Conservation (phyloP, 37 sponge, comb jelly and placozoan genomes). For the Spongia lamella region DNA sequence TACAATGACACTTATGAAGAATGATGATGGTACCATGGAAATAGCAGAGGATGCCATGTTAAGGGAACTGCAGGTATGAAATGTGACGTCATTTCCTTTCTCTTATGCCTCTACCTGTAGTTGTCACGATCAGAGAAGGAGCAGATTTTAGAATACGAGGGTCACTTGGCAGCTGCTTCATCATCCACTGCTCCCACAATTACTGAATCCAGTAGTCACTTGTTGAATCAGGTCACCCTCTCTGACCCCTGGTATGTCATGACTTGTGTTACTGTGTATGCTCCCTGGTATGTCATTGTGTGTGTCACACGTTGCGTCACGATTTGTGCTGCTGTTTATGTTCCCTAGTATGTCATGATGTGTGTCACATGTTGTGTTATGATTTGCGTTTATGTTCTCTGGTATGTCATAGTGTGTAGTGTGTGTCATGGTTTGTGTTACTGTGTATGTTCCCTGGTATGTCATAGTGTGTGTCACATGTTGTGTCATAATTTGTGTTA, state of each 20-base stretch:
- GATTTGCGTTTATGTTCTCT: neutral
- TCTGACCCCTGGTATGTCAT: slow-evolving; percentile 64
- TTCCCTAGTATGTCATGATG: no score
- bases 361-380: neutral
- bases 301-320: neutral
- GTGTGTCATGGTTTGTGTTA: slow-evolving; percentile 4
- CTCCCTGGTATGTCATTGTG: neutral
- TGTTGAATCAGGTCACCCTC: slow-evolving; percentile 88
- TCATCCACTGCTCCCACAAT: slow-evolving; percentile 48
- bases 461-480: neutral
- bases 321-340: no score
- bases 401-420: neutral
- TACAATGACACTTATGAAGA: slow-evolving; percentile 38
- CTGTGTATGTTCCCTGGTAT: neutral
- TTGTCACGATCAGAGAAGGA: slow-evolving; percentile 64
- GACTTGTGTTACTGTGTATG: neutral
- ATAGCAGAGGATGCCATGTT: slow-evolving; percentile 42
- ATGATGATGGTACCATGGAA: slow-evolving; percentile 46
- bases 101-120: neutral
- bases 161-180: slow-evolving; percentile 69
- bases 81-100: no score
- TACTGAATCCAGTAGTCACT: slow-evolving; percentile 84
- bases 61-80: slow-evolving; percentile 46
- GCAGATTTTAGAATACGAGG: slow-evolving; percentile 87
- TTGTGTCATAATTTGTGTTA: no score